Evolutionary conservation across 1,140 invertebrate species (phyloP).

Genomic region (Gonioctena quinquepunctata): DNA sequence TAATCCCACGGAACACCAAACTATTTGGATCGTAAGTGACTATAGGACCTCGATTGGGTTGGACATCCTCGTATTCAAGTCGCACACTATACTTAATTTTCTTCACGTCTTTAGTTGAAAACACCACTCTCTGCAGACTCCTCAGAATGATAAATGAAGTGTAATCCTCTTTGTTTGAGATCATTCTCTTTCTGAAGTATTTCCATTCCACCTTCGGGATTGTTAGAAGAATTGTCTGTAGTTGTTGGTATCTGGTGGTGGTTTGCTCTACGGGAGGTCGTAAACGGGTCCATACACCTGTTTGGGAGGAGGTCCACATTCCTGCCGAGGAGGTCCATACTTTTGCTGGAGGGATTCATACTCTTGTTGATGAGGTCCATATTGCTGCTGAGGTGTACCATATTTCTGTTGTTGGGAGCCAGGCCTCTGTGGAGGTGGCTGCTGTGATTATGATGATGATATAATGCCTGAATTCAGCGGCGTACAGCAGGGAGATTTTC

Average conservation of each 20-base stretch:
- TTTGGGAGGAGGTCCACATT: slow-evolving; percentile 20
- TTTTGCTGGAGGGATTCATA: slow-evolving; percentile 23
- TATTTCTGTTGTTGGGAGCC: slow-evolving; percentile 23
- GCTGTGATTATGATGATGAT: too few relatives aligned
- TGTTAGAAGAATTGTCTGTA: slow-evolving; percentile 5
- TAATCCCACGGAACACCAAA: too few relatives aligned
- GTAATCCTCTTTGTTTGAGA: slow-evolving; percentile 51
- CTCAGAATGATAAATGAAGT: slow-evolving; percentile 60
- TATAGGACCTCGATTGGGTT: too few relatives aligned
- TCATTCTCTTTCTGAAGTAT: slow-evolving; percentile 20
- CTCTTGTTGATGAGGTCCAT: slow-evolving; percentile 20
- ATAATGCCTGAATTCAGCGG: too few relatives aligned
- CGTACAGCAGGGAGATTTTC: too few relatives aligned
- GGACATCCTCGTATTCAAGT: too few relatives aligned
- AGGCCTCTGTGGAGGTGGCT: too few relatives aligned
- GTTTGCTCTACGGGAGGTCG: not conserved
- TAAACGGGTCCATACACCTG: not conserved
- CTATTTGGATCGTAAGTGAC: too few relatives aligned
- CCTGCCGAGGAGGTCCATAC: slow-evolving; percentile 13
- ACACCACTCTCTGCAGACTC: slow-evolving; percentile 59
- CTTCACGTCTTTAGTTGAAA: too few relatives aligned
- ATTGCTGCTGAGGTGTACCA: slow-evolving; percentile 23
- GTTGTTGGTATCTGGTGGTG: slow-evolving; percentile 34
- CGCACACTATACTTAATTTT: too few relatives aligned
- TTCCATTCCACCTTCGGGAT: slow-evolving; percentile 15